Percentiles rank a stretch among this genome's conserved stretches.
Evolutionary conservation across 2,113 vertebrate species (phyloP).

Genomic region (Scomber scombrus): DNA sequence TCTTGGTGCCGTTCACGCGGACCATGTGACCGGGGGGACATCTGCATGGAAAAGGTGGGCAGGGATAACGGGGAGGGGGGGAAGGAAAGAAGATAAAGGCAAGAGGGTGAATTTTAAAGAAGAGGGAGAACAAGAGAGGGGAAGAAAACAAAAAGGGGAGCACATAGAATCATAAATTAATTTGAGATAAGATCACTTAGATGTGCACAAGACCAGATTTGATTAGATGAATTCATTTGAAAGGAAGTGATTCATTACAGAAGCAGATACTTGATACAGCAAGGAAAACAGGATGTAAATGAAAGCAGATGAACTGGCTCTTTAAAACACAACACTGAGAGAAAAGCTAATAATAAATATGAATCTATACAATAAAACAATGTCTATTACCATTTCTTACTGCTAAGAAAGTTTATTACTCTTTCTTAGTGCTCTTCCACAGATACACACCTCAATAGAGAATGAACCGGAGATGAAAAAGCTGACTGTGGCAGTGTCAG

Average conservation of each 20-base stretch:
- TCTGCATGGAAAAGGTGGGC: conserved; percentile 67
- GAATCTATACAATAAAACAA: not conserved
- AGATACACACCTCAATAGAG: conserved; percentile 32
- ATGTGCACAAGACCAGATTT: not conserved
- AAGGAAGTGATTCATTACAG: not conserved
- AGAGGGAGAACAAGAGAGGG: too few species aligned
- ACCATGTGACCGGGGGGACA: conserved; percentile 90
- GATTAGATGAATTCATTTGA: not conserved
- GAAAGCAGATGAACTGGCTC: not conserved
- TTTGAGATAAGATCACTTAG: not conserved
- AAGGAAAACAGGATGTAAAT: not conserved
- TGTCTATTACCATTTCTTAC: conserved; percentile 26
- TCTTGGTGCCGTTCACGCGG: conserved; percentile 86
- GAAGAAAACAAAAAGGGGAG: not conserved
- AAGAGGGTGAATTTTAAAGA: too few species aligned
- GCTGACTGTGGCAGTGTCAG: conserved; percentile 64
- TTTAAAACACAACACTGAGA: not conserved
- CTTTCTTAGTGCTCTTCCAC: conserved; percentile 35
- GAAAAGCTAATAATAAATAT: not conserved
- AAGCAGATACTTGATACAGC: not conserved
- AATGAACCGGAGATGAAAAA: conserved; percentile 51
- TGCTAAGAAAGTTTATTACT: conserved; percentile 23
- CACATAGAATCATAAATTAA: not conserved
- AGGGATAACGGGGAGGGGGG: not conserved
- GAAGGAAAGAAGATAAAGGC: not conserved